A percentile compares a stretch with the other conserved stretches of the same genome.
Conservation (phyloP, 2,113 vertebrate genomes). For the Oreocharis arfaki region DNA sequence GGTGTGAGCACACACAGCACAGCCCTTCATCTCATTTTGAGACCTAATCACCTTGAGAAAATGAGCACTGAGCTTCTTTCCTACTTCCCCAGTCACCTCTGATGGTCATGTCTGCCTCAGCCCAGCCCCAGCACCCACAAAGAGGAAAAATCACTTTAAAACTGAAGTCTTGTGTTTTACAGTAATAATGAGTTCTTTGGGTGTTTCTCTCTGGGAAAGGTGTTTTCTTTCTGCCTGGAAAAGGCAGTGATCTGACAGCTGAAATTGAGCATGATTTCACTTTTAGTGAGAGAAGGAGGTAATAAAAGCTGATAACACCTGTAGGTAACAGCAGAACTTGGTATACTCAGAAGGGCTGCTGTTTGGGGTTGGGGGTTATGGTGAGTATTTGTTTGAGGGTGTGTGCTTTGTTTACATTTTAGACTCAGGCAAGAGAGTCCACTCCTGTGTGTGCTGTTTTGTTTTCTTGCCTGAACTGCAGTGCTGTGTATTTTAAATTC, state of each 20-base stretch:
- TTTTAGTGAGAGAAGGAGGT: background rate
- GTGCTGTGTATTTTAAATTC: constrained; percentile 20
- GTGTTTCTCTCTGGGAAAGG: background rate
- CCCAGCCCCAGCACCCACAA: background rate
- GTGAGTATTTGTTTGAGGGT: background rate
- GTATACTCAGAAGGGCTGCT: background rate
- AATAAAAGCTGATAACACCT: background rate
- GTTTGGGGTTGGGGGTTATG: background rate
- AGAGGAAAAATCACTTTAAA: background rate
- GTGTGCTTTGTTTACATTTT: background rate
- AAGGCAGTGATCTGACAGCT: background rate
- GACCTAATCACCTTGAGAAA: background rate
- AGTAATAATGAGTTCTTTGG: background rate
- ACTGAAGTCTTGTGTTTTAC: background rate
- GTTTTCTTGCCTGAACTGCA: background rate
- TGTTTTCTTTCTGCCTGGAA: background rate
- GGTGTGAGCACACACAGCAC: background rate
- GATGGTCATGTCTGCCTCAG: background rate
- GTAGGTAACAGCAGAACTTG: background rate
- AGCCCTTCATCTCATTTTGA: background rate
- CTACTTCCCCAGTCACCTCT: background rate
- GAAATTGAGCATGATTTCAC: background rate
- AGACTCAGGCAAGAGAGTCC: background rate
- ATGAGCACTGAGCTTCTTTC: background rate
- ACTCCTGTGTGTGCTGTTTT: background rate